Conservation (phyloP, 2,888 invertebrate species). For the Calliphora vomitoria region DNA sequence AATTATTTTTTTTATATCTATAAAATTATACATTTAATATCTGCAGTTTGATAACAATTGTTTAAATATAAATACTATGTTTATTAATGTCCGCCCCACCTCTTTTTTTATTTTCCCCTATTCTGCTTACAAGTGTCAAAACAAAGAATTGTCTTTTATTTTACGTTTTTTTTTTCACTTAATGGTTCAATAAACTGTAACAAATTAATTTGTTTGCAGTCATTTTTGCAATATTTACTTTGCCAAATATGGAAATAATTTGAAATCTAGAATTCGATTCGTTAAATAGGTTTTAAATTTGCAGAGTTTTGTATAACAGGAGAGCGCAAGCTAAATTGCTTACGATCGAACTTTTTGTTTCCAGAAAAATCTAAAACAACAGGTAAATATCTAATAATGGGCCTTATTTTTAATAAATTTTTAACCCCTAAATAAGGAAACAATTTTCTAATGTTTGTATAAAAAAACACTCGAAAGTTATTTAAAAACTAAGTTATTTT, state of each 20-base stretch:
- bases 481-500: no score
- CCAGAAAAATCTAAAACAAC: no score
- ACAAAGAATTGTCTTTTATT: conserved; percentile 29
- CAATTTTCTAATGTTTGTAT: no score
- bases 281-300: no score
- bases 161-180: neutral
- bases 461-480: no score
- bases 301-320: no score
- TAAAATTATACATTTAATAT: conserved; percentile 27
- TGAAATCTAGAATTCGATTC: neutral
- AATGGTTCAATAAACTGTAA: conserved; percentile 35
- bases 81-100: neutral
- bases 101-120: neutral
- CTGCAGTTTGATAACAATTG: conserved; percentile 41
- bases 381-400: no score
- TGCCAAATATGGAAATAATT: no score
- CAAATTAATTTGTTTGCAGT: neutral
- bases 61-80: conserved; percentile 13
- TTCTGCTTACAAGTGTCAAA: conserved; percentile 15
- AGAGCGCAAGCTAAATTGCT: no score
- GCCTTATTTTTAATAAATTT: no score
- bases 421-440: no score
- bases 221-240: neutral
- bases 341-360: no score
- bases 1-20: conserved; percentile 8